Percentiles rank a stretch among this genome's conserved stretches.
Conservation (phyloP, 2,113 vertebrate species). For the Cranoglanis bouderius region DNA sequence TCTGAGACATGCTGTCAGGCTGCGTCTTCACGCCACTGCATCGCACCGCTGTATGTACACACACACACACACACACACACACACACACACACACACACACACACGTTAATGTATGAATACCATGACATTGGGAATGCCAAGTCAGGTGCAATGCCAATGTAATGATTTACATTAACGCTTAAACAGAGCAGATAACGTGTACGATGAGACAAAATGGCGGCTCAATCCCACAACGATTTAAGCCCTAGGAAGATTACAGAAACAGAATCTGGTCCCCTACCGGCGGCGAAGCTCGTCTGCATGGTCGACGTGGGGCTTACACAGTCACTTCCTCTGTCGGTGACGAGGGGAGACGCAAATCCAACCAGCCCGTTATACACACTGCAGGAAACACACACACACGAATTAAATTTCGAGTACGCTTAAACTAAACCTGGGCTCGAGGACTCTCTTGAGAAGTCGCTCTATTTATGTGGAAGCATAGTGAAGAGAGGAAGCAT, state of each 20-base stretch:
- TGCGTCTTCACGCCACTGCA: conserved; percentile 92
- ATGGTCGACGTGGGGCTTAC: conserved; percentile 83
- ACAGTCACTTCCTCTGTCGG: conserved; percentile 87
- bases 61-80: background rate
- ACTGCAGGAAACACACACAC: conserved; percentile 67
- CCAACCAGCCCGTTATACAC: conserved; percentile 96
- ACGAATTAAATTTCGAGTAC: too few species aligned
- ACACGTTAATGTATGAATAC: background rate
- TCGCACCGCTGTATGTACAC: conserved; percentile 80
- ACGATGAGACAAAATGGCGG: too few species aligned
- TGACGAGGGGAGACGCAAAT: conserved; percentile 96
- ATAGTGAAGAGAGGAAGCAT: too few species aligned
- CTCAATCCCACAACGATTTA: background rate
- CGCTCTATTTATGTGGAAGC: too few species aligned
- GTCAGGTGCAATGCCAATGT: background rate
- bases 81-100: background rate
- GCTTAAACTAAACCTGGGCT: too few species aligned
- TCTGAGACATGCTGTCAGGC: conserved; percentile 97
- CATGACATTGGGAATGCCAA: background rate
- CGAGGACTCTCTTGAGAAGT: too few species aligned
- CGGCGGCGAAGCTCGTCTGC: conserved; percentile 94
- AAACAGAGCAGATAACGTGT: background rate
- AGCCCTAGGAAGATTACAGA: background rate
- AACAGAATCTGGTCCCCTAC: conserved; percentile 61
- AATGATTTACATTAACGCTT: background rate